Evolutionary conservation across 1,140 invertebrate genomes (phyloP).

Genomic region (Adelges cooleyi): DNA sequence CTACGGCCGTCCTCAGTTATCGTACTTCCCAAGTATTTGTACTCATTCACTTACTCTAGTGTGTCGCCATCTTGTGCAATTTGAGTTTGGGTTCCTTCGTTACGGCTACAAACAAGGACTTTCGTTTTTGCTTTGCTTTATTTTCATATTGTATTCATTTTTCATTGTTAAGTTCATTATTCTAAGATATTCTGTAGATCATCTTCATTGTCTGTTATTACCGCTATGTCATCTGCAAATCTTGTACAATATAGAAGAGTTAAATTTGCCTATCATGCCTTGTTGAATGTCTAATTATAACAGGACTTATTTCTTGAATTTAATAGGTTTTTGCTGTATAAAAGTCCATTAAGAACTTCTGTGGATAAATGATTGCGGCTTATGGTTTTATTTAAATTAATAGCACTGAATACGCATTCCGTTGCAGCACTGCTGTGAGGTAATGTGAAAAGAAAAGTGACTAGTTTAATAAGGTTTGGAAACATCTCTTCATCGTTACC

Average conservation of each 20-base stretch:
- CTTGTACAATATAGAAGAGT: no score
- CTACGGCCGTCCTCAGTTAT: no score
- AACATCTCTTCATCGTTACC: not conserved
- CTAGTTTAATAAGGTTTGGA: not conserved
- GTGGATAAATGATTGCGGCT: not conserved
- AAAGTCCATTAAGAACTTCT: not conserved
- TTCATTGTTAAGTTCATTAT: no score
- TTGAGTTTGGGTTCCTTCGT: no score
- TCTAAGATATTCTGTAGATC: not conserved
- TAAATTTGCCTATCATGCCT: no score
- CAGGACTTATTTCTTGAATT: not conserved
- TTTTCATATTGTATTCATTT: no score
- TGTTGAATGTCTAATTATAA: no score
- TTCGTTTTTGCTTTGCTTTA: no score
- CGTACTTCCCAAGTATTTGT: no score
- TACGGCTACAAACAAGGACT: no score
- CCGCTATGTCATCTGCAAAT: constrained; percentile 18
- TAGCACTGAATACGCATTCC: not conserved
- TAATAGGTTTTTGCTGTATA: not conserved
- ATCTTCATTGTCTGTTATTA: not conserved
- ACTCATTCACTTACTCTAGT: no score
- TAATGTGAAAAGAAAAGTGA: not conserved
- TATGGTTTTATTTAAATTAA: not conserved
- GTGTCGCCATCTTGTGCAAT: no score
- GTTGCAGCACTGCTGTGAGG: not conserved